Conservation (phyloP, 2,888 invertebrate species). For the Lycia hirtaria region DNA sequence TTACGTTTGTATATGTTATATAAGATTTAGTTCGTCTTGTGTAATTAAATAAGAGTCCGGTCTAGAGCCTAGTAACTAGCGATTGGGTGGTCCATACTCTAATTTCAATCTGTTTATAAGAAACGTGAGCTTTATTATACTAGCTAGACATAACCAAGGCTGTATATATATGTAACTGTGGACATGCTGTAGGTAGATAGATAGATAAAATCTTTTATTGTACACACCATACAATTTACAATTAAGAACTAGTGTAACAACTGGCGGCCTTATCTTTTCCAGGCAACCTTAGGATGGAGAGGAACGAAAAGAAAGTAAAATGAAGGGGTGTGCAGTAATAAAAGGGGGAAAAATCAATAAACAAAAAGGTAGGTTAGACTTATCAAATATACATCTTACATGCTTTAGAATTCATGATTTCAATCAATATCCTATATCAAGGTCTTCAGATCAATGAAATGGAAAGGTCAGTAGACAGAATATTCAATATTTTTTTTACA, state of each 20-base stretch:
- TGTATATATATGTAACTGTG: neutral
- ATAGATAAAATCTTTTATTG: too few species aligned
- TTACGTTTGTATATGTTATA: neutral
- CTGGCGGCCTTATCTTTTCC: too few species aligned
- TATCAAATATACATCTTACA: neutral
- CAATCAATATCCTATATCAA: conserved; percentile 14
- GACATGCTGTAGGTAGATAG: neutral
- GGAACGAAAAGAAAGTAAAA: too few species aligned
- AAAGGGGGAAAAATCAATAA: too few species aligned
- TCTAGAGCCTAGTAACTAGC: neutral
- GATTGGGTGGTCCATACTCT: neutral
- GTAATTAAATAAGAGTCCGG: neutral
- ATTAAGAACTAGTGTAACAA: too few species aligned
- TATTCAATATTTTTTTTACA: neutral
- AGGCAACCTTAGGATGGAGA: too few species aligned
- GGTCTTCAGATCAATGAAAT: conserved; percentile 11
- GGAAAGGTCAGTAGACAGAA: conserved; percentile 8
- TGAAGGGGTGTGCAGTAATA: too few species aligned
- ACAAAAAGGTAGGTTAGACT: too few species aligned
- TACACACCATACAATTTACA: too few species aligned
- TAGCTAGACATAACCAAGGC: neutral
- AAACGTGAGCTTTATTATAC: neutral
- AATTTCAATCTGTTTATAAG: neutral
- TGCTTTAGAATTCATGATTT: conserved; percentile 3
- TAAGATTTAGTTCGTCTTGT: neutral